Evolutionary conservation across 2,888 invertebrate genomes (phyloP).

Genomic region (Bellardia bayeri): DNA sequence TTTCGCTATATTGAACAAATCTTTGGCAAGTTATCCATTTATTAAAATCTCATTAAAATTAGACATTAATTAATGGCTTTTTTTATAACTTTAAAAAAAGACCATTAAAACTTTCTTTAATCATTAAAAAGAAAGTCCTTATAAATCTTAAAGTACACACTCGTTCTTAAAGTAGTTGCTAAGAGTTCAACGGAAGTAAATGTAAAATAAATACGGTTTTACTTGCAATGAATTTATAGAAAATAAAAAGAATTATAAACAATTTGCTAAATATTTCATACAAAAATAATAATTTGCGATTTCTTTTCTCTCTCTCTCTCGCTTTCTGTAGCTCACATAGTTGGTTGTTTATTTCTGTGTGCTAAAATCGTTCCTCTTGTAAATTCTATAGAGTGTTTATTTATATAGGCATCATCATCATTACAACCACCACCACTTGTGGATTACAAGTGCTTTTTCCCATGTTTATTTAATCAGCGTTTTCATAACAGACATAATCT

Average conservation of each 20-base stretch:
- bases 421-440: conserved; percentile 39
- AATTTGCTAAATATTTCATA: too few relatives aligned
- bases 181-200: neutral
- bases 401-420: conserved; percentile 1
- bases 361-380: neutral
- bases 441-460: conserved; percentile 45
- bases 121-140: neutral
- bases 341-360: neutral
- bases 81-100: neutral
- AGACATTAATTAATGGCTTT: neutral
- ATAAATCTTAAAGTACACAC: neutral
- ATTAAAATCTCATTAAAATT: neutral
- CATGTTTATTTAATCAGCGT: conserved; percentile 51
- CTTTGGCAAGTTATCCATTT: neutral
- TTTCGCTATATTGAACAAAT: too few relatives aligned
- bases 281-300: too few relatives aligned
- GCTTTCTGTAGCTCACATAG: neutral
- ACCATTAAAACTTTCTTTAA: neutral
- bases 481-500: conserved; percentile 27
- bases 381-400: conserved; percentile 5
- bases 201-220: neutral
- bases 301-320: neutral
- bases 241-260: neutral
- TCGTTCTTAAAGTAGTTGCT: neutral
- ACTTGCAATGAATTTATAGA: neutral